These are phyloP conservation scores for Calameuta idolon DNA, from an alignment of 2,888 invertebrate species.

Conservation along the genomic window DNA sequence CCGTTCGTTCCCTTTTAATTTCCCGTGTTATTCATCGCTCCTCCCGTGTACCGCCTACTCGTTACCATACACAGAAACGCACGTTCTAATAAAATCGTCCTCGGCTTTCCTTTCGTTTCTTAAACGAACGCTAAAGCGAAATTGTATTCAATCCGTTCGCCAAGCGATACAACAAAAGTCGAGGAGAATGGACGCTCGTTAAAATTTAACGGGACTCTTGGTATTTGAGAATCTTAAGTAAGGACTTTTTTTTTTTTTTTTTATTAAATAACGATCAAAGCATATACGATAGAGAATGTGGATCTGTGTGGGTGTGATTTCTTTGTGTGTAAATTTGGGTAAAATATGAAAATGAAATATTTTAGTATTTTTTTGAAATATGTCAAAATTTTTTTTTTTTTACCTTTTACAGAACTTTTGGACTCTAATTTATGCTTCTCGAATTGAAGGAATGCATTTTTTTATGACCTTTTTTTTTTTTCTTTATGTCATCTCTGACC, in stretches of 20 bases:
- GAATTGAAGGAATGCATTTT: background rate
- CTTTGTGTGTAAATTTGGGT: too few relatives aligned
- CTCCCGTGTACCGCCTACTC: background rate
- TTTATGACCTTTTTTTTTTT: background rate
- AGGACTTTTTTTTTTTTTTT: background rate
- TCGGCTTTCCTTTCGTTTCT: background rate
- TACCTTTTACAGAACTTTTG: fast-evolving
- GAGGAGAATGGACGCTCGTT: background rate
- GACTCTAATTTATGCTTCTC: background rate
- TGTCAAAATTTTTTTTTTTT: background rate
- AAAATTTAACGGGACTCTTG: slow-evolving; percentile 7
- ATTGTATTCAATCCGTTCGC: background rate
- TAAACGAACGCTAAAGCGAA: background rate
- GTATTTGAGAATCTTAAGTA: background rate
- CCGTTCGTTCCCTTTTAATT: background rate
- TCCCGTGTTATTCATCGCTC: background rate
- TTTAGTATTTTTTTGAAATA: background rate
- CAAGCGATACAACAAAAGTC: background rate
- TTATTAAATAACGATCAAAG: background rate
- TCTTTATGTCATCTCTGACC: background rate
- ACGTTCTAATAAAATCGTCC: background rate
- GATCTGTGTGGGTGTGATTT: background rate
- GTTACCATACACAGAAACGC: background rate
- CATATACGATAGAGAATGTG: background rate
- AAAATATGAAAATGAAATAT: background rate